Percentiles rank a stretch among this genome's conserved stretches.
Conservation (phyloP, 2,113 vertebrate species). For the Galeopterus variegatus region DNA sequence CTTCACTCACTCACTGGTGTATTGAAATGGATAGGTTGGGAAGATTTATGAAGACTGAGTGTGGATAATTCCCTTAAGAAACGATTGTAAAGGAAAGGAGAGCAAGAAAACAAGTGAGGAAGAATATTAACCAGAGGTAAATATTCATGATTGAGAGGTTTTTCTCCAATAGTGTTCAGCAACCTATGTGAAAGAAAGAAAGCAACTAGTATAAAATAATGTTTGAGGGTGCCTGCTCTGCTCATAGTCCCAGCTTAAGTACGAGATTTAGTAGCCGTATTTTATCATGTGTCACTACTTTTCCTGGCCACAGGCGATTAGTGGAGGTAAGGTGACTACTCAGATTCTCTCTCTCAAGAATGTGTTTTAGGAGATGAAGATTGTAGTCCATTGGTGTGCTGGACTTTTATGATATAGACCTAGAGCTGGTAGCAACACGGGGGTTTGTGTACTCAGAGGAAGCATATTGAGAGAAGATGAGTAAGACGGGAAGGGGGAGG, state of each 20-base stretch:
- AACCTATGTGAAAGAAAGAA: background rate
- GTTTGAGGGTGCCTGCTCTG: background rate
- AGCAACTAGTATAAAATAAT: background rate
- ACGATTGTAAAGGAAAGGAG: constrained; percentile 30
- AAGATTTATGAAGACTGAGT: background rate
- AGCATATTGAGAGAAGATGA: background rate
- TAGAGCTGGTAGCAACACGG: background rate
- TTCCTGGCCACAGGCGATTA: background rate
- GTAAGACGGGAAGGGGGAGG: background rate
- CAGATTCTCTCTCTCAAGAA: constrained; percentile 6
- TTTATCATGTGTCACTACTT: background rate
- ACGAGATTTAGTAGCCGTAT: background rate
- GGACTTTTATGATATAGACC: background rate
- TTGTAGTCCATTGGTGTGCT: background rate
- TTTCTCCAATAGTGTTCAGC: background rate
- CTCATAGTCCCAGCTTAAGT: background rate
- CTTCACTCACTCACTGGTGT: constrained; percentile 6
- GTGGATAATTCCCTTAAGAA: constrained; percentile 14
- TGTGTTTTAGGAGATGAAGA: background rate
- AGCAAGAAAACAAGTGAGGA: background rate
- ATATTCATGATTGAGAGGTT: background rate
- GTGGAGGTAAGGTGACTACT: background rate
- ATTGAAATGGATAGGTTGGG: background rate
- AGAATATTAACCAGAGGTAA: background rate
- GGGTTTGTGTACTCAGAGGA: background rate